These are phyloP conservation scores for Rhinopomastus cyanomelas DNA, from an alignment of 2,113 vertebrate genomes.

Conservation along the genomic window DNA sequence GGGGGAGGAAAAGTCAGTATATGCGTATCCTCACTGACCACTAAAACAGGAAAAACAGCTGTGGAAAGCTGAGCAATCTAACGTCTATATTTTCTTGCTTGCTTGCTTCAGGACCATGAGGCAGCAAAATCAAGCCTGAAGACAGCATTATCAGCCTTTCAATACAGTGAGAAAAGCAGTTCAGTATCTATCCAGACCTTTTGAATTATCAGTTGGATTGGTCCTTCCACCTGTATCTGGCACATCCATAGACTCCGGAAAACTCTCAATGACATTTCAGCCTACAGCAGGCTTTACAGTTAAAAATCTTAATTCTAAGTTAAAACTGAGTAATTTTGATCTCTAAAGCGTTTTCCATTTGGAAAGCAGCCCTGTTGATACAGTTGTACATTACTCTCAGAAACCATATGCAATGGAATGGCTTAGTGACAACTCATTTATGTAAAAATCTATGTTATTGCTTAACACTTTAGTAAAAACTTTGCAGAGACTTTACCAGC, in stretches of 20 bases:
- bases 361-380: background rate
- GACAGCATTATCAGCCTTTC: background rate
- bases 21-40: background rate
- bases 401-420: background rate
- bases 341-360: background rate
- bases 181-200: background rate
- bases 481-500: background rate
- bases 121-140: background rate
- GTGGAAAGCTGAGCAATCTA: too few relatives aligned
- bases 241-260: background rate
- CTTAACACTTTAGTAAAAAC: background rate
- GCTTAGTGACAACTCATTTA: background rate
- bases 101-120: background rate
- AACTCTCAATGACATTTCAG: background rate
- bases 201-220: background rate
- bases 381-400: background rate
- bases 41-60: background rate
- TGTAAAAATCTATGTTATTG: background rate
- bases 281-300: background rate
- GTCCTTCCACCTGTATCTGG: background rate
- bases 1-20: background rate
- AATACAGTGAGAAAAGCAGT: background rate
- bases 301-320: background rate
- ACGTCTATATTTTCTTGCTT: background rate
- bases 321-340: background rate